phyloP scores from a whole-genome alignment of 2,113 vertebrate genomes.

The Dipodomys ordii region DNA sequence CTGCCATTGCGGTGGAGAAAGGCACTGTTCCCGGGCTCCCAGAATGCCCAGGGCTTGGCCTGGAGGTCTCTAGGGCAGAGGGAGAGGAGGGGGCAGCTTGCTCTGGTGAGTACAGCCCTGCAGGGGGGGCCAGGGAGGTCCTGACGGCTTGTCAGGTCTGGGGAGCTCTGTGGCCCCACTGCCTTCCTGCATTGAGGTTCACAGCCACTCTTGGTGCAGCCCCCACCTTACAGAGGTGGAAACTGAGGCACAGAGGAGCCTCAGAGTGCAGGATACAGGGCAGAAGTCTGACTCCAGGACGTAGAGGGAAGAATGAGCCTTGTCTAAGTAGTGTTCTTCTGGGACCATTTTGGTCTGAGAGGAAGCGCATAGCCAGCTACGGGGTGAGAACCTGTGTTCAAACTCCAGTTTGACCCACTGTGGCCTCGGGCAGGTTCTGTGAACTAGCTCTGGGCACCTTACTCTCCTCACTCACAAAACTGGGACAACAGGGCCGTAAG shows the following conservation, averaged over 20 bases:
- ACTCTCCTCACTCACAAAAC: not conserved
- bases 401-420: not conserved
- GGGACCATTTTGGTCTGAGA: not conserved
- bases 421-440: not conserved
- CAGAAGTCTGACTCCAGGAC: not conserved
- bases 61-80: not conserved
- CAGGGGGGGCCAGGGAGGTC: not conserved
- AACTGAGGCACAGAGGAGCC: not conserved
- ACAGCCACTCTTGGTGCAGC: too few relatives aligned
- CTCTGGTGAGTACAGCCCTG: not conserved
- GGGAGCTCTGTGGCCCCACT: not conserved
- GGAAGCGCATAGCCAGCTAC: not conserved
- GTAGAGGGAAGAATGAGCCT: too few relatives aligned
- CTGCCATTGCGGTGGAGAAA: not conserved
- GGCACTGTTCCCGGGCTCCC: accelerated
- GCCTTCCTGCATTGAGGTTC: not conserved
- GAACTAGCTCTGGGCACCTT: not conserved
- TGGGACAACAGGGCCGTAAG: not conserved
- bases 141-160: not conserved
- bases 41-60: not conserved
- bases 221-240: not conserved
- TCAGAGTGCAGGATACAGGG: not conserved
- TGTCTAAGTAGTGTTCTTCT: not conserved
- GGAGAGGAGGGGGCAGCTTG: not conserved
- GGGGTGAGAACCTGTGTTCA: not conserved